Evolutionary conservation across 2,888 invertebrate species (phyloP).

Genomic region (Drosophila melanosoma): DNA sequence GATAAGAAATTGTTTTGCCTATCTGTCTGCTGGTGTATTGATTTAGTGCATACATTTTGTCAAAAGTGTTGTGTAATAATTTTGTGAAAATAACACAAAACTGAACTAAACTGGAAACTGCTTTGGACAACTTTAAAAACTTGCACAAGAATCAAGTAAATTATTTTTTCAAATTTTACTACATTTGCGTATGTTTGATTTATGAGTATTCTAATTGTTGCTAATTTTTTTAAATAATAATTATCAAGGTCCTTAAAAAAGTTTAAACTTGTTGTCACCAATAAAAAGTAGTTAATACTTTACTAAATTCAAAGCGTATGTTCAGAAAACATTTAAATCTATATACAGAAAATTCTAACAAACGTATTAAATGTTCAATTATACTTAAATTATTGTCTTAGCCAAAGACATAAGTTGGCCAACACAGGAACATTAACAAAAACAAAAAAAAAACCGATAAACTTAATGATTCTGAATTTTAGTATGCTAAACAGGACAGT

Average conservation of each 20-base stretch:
- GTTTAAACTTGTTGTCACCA: neutral
- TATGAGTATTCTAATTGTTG: slow-evolving; percentile 35
- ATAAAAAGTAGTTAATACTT: neutral
- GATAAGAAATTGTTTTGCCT: neutral
- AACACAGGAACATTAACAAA: neutral
- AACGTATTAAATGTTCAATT: neutral
- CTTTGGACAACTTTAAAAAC: neutral
- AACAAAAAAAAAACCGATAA: slow-evolving; percentile 5
- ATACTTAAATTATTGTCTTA: slow-evolving; percentile 3
- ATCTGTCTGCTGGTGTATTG: neutral
- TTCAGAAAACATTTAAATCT: neutral
- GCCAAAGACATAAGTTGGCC: neutral
- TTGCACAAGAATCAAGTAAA: slow-evolving; percentile 23
- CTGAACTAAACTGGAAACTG: neutral
- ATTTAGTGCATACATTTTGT: neutral
- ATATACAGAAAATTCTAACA: neutral
- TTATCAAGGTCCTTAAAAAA: slow-evolving; percentile 13
- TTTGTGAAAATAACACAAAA: neutral
- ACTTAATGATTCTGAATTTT: slow-evolving; percentile 17
- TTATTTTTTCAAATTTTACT: neutral
- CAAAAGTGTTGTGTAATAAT: slow-evolving; percentile 5
- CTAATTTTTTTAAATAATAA: too few relatives aligned
- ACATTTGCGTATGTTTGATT: slow-evolving; percentile 5
- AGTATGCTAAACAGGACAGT: slow-evolving; percentile 17
- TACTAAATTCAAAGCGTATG: neutral